phyloP scores from a whole-genome alignment of 92 coral and sea anemone species.

The Epizoanthus fatuus region DNA sequence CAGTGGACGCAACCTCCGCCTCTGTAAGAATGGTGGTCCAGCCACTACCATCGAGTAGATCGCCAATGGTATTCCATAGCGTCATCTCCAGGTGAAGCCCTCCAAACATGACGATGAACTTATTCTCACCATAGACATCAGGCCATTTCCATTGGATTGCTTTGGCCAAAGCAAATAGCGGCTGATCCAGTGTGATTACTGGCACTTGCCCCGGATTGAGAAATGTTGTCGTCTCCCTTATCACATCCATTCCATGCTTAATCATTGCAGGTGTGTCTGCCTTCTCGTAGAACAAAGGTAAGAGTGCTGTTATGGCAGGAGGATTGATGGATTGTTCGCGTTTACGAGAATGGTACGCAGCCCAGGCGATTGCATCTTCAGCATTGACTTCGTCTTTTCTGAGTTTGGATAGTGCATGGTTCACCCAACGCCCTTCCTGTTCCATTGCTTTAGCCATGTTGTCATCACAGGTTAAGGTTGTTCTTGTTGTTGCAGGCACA shows the following conservation, averaged over 20 bases:
- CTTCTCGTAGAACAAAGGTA: slow-evolving; percentile 18
- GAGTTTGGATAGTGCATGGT: slow-evolving; percentile 7
- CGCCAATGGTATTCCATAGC: slow-evolving; percentile 8
- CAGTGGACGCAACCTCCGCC: slow-evolving; percentile 35
- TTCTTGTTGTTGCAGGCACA: slow-evolving; percentile 13
- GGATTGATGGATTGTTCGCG: neutral
- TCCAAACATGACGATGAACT: slow-evolving; percentile 5
- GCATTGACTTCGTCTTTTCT: neutral
- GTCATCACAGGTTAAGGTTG: neutral
- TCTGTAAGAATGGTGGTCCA: slow-evolving; percentile 27
- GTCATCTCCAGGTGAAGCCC: slow-evolving; percentile 28
- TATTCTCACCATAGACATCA: neutral
- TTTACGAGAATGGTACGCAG: neutral
- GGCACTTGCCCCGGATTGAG: slow-evolving; percentile 24
- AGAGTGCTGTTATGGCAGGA: slow-evolving; percentile 30
- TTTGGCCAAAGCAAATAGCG: slow-evolving; percentile 5
- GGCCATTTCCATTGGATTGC: slow-evolving; percentile 18
- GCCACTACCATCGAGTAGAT: slow-evolving; percentile 28
- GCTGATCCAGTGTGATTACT: slow-evolving; percentile 20
- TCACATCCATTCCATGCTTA: slow-evolving; percentile 15
- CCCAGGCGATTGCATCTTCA: neutral
- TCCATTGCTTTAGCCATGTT: neutral
- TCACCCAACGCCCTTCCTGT: slow-evolving; percentile 37
- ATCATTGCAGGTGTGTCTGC: slow-evolving; percentile 31
- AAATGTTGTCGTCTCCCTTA: neutral